Evolutionary conservation across 1,140 invertebrate genomes (phyloP).

Genomic region (Forficula auricularia): DNA sequence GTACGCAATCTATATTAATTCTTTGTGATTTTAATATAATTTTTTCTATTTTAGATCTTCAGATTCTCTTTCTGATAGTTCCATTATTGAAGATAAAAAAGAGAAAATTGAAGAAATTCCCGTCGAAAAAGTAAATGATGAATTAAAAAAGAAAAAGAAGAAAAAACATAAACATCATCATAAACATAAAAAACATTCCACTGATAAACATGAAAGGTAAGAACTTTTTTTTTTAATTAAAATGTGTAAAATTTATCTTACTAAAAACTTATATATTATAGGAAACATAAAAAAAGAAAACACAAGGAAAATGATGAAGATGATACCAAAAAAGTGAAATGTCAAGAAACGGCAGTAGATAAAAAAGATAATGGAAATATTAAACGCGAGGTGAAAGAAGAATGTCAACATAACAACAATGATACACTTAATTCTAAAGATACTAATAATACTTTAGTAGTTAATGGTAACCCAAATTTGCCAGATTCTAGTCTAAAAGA

Average conservation of each 20-base stretch:
- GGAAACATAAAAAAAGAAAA: slow-evolving; percentile 29
- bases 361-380: slow-evolving; percentile 19
- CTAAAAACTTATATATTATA: slow-evolving; percentile 17
- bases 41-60: slow-evolving; percentile 3
- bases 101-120: background rate
- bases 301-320: slow-evolving; percentile 12
- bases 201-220: slow-evolving; percentile 25
- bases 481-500: slow-evolving; percentile 16
- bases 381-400: slow-evolving; percentile 25
- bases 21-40: background rate
- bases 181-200: slow-evolving; percentile 34
- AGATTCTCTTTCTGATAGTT: background rate
- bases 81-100: background rate
- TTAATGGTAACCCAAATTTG: background rate
- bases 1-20: background rate
- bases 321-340: slow-evolving; percentile 3
- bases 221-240: slow-evolving; percentile 2
- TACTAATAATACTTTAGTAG: background rate
- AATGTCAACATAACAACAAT: slow-evolving; percentile 9
- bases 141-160: slow-evolving; percentile 30
- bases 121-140: slow-evolving; percentile 2
- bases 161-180: slow-evolving; percentile 35
- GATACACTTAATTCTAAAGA: background rate
- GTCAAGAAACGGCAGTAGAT: slow-evolving; percentile 13
- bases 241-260: slow-evolving; percentile 4